Evolutionary conservation across 2,888 invertebrate genomes (phyloP).

Genomic region (Dusona sp.): DNA sequence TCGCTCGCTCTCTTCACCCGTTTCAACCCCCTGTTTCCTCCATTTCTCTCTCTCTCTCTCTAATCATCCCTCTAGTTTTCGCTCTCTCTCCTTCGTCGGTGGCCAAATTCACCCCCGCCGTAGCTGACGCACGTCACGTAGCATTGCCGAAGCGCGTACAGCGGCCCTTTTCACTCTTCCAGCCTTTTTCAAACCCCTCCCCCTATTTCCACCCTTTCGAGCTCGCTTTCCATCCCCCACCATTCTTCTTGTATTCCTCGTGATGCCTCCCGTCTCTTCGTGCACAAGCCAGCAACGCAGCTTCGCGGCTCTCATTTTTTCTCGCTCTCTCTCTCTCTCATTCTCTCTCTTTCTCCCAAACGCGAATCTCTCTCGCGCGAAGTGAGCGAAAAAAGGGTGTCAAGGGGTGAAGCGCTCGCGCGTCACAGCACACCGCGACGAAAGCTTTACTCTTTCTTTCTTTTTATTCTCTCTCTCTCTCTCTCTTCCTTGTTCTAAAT

Average conservation of each 20-base stretch:
- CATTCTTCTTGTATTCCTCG: constrained; percentile 39
- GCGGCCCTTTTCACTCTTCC: constrained; percentile 38
- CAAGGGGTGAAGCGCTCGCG: constrained; percentile 67
- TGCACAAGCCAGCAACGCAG: constrained; percentile 31
- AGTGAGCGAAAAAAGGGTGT: constrained; percentile 62
- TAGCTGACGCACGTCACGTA: constrained; percentile 53
- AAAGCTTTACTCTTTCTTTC: constrained; percentile 43
- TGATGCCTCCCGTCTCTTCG: constrained; percentile 37
- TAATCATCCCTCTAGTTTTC: constrained; percentile 24
- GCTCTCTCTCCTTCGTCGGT: background rate
- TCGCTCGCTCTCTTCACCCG: no score
- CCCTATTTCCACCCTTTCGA: constrained; percentile 14
- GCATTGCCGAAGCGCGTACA: constrained; percentile 44
- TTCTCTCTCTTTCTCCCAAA: constrained; percentile 8
- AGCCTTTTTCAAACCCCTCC: background rate
- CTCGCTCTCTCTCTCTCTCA: constrained; percentile 41
- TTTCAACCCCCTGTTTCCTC: no score
- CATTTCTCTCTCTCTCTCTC: constrained; percentile 26
- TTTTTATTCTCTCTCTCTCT: background rate
- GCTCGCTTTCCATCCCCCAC: constrained; percentile 33
- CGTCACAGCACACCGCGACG: constrained; percentile 54
- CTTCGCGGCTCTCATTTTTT: constrained; percentile 36
- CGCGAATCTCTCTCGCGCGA: constrained; percentile 48
- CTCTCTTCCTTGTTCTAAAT: constrained; percentile 9
- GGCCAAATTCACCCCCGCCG: constrained; percentile 35